phyloP scores from a whole-genome alignment of 2,797 vertebrate genomes.

The Tapirus indicus region DNA sequence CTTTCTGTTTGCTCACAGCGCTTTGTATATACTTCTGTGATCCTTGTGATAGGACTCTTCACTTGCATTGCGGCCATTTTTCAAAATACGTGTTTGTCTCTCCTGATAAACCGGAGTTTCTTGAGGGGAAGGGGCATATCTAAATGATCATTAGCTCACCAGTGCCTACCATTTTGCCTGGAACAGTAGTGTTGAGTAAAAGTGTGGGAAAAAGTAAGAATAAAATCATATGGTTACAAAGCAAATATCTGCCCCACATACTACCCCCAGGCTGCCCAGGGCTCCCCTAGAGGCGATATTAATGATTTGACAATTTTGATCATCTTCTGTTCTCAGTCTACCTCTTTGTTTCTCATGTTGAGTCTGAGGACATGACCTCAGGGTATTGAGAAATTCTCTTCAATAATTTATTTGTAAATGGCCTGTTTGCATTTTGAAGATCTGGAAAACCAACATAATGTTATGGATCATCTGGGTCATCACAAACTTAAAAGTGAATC shows the following conservation, averaged over 20 bases:
- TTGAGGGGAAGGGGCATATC: neutral
- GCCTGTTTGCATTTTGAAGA: neutral
- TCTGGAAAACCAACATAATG: neutral
- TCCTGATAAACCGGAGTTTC: neutral
- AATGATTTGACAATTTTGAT: neutral
- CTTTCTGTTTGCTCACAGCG: neutral
- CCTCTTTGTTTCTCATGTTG: neutral
- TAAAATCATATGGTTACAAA: neutral
- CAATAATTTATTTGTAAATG: slow-evolving; percentile 16
- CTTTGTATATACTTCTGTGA: neutral
- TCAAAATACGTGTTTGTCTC: neutral
- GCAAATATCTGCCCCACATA: neutral
- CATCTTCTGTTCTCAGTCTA: neutral
- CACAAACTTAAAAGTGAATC: neutral
- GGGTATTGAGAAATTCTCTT: neutral
- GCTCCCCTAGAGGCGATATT: accelerated
- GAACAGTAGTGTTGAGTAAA: neutral
- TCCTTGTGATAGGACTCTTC: too few species aligned
- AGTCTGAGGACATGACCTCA: neutral
- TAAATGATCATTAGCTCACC: neutral
- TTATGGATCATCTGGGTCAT: neutral
- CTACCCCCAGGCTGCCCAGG: neutral
- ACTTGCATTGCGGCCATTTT: neutral
- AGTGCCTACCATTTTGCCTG: neutral
- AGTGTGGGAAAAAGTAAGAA: neutral